Evolutionary conservation across 2,888 invertebrate genomes (phyloP).

Genomic region (Helobdella robusta): DNA sequence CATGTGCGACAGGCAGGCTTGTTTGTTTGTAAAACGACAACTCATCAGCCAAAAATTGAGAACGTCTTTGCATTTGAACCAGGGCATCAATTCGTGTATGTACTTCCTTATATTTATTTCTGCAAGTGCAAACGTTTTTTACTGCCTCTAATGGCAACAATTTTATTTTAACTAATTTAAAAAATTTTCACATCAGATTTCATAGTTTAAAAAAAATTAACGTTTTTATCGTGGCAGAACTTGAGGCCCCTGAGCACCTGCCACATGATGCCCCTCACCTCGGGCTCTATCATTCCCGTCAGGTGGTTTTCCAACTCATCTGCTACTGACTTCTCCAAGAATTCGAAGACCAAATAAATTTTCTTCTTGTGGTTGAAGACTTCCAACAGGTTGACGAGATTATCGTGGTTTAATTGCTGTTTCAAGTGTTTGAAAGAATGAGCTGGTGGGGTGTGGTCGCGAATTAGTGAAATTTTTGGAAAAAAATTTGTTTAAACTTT

Average conservation of each 20-base stretch:
- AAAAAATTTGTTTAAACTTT: not conserved
- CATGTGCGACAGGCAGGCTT: too few species aligned
- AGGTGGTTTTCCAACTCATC: constrained; percentile 87
- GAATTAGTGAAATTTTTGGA: not conserved
- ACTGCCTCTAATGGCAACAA: too few species aligned
- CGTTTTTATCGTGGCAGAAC: constrained; percentile 74
- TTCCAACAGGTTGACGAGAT: constrained; percentile 89
- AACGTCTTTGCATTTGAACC: too few species aligned
- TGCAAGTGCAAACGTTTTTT: too few species aligned
- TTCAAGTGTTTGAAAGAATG: constrained; percentile 27
- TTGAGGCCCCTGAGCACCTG: constrained; percentile 61
- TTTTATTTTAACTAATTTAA: too few species aligned
- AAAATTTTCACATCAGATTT: too few species aligned
- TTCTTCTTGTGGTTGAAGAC: constrained; percentile 77
- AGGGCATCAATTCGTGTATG: too few species aligned
- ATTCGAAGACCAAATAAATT: constrained; percentile 94
- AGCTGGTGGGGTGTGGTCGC: too few species aligned
- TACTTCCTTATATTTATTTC: too few species aligned
- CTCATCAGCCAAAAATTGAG: too few species aligned
- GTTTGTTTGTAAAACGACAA: too few species aligned
- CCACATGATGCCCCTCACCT: constrained; percentile 65
- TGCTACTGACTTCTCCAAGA: constrained; percentile 90
- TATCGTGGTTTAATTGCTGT: constrained; percentile 94
- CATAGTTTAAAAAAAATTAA: too few species aligned
- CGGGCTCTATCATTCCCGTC: constrained; percentile 64